Percentiles rank a stretch among this genome's conserved stretches.
Conservation (phyloP, 2,113 vertebrate genomes). For the Lethenteron camtschaticum region DNA sequence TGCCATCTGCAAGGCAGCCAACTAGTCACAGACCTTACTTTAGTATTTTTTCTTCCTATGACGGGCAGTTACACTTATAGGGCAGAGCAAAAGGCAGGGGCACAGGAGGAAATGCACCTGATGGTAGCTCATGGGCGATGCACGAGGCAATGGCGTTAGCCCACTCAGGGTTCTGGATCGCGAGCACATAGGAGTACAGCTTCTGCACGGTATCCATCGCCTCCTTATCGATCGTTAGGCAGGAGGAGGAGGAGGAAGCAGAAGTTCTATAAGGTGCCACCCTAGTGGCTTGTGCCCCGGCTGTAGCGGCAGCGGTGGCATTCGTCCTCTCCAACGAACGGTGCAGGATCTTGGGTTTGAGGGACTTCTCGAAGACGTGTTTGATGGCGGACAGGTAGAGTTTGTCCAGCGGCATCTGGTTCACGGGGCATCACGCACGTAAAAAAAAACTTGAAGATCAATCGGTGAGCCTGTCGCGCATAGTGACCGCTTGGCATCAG, state of each 20-base stretch:
- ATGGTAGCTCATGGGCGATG: constrained; percentile 62
- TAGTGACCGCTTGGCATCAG: no score
- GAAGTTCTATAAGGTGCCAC: no score
- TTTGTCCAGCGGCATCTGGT: constrained; percentile 57
- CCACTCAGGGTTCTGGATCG: constrained; percentile 61
- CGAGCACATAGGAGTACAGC: constrained; percentile 48
- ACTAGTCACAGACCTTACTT: no score
- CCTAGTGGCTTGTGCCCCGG: no score
- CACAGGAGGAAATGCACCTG: constrained; percentile 23
- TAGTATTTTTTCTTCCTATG: no score
- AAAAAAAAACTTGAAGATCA: no score
- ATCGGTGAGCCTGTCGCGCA: no score
- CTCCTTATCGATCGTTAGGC: constrained; percentile 27
- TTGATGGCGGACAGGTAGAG: constrained; percentile 55
- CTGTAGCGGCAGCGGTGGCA: background rate
- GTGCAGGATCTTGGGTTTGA: constrained; percentile 53
- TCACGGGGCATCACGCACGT: no score
- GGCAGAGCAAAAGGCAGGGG: no score
- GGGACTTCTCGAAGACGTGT: constrained; percentile 48
- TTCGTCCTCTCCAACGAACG: constrained; percentile 18
- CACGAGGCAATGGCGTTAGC: constrained; percentile 58
- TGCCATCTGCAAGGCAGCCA: no score
- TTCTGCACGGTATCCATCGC: constrained; percentile 28
- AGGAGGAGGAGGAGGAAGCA: no score
- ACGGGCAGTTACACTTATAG: no score